Evolutionary conservation across 1,140 invertebrate genomes (phyloP).

Genomic region (Helicoverpa armigera): DNA sequence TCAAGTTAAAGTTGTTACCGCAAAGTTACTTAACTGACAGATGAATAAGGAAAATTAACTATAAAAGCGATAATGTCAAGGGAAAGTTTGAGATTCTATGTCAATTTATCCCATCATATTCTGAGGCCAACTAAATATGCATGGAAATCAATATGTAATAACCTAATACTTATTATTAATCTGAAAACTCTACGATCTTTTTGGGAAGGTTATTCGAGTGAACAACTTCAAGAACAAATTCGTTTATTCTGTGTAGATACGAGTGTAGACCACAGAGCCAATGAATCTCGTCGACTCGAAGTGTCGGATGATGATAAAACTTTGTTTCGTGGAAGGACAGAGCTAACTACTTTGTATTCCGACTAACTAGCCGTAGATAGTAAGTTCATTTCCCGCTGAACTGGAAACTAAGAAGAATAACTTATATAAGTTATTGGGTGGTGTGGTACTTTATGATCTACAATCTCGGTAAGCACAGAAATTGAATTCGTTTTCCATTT

Average conservation of each 20-base stretch:
- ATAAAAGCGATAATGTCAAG: no score
- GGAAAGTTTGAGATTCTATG: no score
- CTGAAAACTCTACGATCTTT: no score
- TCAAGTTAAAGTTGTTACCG: no score
- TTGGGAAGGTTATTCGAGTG: background rate
- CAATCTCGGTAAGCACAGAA: background rate
- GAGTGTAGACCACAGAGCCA: slow-evolving; percentile 3
- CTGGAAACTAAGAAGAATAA: slow-evolving; percentile 30
- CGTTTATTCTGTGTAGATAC: no score
- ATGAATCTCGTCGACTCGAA: slow-evolving; percentile 13
- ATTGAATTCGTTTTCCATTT: no score
- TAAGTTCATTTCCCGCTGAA: slow-evolving; percentile 24
- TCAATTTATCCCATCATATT: no score
- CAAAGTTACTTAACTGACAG: no score
- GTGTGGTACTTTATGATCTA: background rate
- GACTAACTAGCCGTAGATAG: slow-evolving; percentile 18
- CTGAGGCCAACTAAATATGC: background rate
- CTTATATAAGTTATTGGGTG: background rate
- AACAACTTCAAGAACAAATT: background rate
- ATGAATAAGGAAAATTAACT: no score
- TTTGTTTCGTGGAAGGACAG: slow-evolving; percentile 34
- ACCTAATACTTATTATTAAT: background rate
- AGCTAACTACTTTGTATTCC: slow-evolving; percentile 41
- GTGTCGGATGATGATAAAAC: slow-evolving; percentile 30
- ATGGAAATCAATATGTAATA: no score